Evolutionary conservation across 2,113 vertebrate species (phyloP), one percentile per base, ranked within the genome.

Genomic region (Odontesthes bonariensis): DNA sequence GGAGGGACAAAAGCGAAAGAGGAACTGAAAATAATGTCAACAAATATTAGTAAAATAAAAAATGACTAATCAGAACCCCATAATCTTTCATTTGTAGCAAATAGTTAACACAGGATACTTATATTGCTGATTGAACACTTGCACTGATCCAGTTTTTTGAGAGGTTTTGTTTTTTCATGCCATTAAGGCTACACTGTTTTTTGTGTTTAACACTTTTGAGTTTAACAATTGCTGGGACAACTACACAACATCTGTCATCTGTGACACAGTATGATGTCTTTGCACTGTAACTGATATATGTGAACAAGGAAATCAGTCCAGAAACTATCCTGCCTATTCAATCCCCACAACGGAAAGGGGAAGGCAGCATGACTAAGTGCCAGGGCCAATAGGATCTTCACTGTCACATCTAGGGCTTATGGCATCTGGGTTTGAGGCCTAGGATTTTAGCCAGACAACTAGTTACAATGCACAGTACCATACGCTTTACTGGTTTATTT

Each of bases 151-250:
- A 62, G 8, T 47, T 53, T 7, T 44, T 44, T 13, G 2, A 13
- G 40, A n/a, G n/a, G 38, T 44, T 65, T 44, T n/a, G 56, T n/a
- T n/a, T n/a, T 38, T 40, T 27, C 12, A 77, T 62, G 31, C 19
- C 56, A 38, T 31, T 23, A 47, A 62, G 32, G 62, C n/a, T 20
- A n/a, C 22, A 31, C 9, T 11, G 27, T 27, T 27, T 1, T 59
- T 6, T 58, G 8, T 23, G 27, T 1, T 59, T 32, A 27, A 63
- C 53, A 52, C n/a, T n/a, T n/a, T n/a, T n/a, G 10, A 5, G 6
- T 19, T 59, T 5, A 49, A 44, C 6, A 27, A 46, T 40, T 70
- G 59, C 10, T 58, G 12, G 59, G 65, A 46, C 49, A 20, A 13
- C 23, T 51, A 19, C 55, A 67, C n/a, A 47, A 55, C n/a, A n/a